A percentile compares a stretch with the other conserved stretches of the same genome.
Conservation (phyloP, 2,113 vertebrate species). For the Ctenodactylus gundi region DNA sequence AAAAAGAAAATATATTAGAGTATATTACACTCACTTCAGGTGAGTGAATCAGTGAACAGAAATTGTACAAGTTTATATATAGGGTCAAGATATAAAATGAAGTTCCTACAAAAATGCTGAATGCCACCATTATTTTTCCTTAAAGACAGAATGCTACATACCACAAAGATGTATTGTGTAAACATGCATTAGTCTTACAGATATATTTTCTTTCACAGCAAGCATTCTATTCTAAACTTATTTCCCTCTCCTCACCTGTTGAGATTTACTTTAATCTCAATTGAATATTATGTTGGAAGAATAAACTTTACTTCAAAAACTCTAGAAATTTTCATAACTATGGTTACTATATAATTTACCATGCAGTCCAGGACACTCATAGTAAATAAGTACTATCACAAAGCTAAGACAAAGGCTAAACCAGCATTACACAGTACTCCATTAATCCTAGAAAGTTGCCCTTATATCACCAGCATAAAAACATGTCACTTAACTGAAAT, state of each 20-base stretch:
- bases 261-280: conserved; percentile 13
- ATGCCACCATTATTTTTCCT: neutral
- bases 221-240: neutral
- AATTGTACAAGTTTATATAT: neutral
- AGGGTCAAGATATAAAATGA: neutral
- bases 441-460: neutral
- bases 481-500: conserved; percentile 24
- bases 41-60: neutral
- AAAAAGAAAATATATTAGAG: neutral
- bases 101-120: neutral
- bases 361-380: neutral
- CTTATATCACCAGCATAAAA: conserved; percentile 16
- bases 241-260: neutral
- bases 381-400: neutral
- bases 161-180: neutral
- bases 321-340: conserved; percentile 24
- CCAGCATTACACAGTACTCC: neutral
- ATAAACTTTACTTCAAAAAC: neutral
- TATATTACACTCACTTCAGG: neutral
- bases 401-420: neutral
- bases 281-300: neutral
- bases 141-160: neutral
- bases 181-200: neutral
- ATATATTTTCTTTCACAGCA: conserved; percentile 34
- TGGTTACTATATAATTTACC: neutral